These are phyloP conservation scores for Galleria mellonella DNA, from an alignment of 1,140 invertebrate genomes.

Conservation along the genomic window DNA sequence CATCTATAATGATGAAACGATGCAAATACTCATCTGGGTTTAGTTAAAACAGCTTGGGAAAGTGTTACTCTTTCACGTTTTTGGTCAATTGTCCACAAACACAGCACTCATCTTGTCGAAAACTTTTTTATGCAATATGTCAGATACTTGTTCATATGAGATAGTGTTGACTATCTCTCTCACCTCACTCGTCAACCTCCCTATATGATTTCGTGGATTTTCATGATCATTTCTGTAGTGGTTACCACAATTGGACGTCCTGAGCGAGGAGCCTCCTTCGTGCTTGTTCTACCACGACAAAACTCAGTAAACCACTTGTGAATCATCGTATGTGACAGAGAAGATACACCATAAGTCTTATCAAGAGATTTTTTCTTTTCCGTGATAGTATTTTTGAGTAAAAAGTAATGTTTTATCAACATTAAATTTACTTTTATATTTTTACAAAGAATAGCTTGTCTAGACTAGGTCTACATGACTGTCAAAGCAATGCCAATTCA, in stretches of 20 bases:
- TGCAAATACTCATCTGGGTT: slow-evolving; percentile 20
- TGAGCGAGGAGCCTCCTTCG: not conserved
- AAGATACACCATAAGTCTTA: no score
- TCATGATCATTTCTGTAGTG: not conserved
- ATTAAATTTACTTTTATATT: no score
- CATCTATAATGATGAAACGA: slow-evolving; percentile 43
- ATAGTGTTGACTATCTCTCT: not conserved
- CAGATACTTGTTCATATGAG: not conserved
- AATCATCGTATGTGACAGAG: no score
- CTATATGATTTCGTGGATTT: not conserved
- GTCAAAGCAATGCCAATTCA: no score
- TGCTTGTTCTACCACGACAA: not conserved
- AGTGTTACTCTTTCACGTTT: not conserved
- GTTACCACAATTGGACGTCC: not conserved
- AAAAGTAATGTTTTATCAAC: no score
- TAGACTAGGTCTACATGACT: not conserved
- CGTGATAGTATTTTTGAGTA: no score
- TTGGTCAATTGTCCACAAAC: not conserved
- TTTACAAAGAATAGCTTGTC: not conserved
- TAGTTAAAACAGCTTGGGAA: not conserved
- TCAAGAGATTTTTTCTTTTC: no score
- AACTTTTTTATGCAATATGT: not conserved
- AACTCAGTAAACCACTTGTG: no score
- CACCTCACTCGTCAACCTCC: not conserved
- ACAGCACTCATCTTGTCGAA: no score